Evolutionary conservation across 2,797 vertebrate species (phyloP), one percentile per base, ranked within the genome.

Genomic region (Ceyx erithaca): DNA sequence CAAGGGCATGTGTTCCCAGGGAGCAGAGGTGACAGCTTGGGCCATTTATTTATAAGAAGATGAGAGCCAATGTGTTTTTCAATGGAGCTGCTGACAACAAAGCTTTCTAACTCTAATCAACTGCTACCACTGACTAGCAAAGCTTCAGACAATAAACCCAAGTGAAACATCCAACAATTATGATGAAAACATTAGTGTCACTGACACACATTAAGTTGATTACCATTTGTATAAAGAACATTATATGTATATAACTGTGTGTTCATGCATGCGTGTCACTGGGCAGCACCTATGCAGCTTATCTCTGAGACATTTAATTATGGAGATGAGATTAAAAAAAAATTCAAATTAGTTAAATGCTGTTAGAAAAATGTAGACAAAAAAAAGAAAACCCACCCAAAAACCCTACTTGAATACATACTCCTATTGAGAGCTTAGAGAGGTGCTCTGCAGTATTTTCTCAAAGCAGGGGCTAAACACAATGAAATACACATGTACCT

Each of bases 181-280:
- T 1, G 11, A 54, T n/a, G 68, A 37, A 76, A 81, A 90, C 55
- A 20, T 15, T 79, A 43, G 17, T 12, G 18, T 30, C 64, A 64
- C 4, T 52, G 35, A 55, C 4, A 5, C 37, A 73, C 16, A n/a
- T 4, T 57, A 73, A 40, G 45, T 71, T 0, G 0, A 71, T 0
- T 41, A 8, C 28, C 66, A 5, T 43, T 40, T 64, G 19, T 85
- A 78, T 45, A 59, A 57, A 68, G 17, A 52, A 40, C 37, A 40
- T 40, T 40, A 40, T 40, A 40, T 40, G 37, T 40, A 40, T 40
- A 40, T 14, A 40, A 14, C 37, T 11, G 1, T 15, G 8, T 12
- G 21, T 25, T 8, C 17, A 5, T 21, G 13, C 15, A 30, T 2
- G 33, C 4, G 28, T 0, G 1, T 40, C 37, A 61, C 1, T 1